Evolutionary conservation across 1,140 invertebrate species (phyloP).

Genomic region (Procambarus clarkii): DNA sequence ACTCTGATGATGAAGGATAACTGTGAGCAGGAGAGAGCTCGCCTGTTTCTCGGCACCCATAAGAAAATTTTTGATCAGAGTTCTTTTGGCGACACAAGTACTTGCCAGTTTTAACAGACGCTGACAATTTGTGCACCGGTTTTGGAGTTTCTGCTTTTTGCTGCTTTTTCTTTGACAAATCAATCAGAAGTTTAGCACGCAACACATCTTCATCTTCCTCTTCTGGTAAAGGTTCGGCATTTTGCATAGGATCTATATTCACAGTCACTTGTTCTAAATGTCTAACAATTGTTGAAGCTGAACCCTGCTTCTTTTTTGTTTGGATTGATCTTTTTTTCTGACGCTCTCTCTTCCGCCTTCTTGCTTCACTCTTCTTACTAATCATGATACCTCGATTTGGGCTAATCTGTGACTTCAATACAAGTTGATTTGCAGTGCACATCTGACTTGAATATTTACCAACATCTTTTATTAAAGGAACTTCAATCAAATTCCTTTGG

Average conservation of each 20-base stretch:
- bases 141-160: background rate
- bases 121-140: background rate
- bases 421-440: background rate
- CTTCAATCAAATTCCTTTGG: slow-evolving; percentile 38
- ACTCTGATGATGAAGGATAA: slow-evolving; percentile 3
- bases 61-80: background rate
- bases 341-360: slow-evolving; percentile 1
- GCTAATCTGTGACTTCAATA: background rate
- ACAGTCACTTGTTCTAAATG: too few relatives aligned
- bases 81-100: background rate
- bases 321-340: slow-evolving; percentile 16
- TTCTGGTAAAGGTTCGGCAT: background rate
- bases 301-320: background rate
- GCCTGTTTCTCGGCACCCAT: background rate
- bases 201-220: slow-evolving; percentile 59
- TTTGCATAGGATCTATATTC: background rate
- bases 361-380: slow-evolving; percentile 27
- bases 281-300: background rate
- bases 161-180: slow-evolving; percentile 40
- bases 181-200: slow-evolving; percentile 56
- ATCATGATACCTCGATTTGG: background rate
- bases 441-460: background rate
- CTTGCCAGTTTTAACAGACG: background rate
- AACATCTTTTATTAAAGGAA: slow-evolving; percentile 25
- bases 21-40: background rate